Evolutionary conservation across 2,888 invertebrate species (phyloP), one percentile per base, ranked within the genome.

Genomic region (Xanthia togata): DNA sequence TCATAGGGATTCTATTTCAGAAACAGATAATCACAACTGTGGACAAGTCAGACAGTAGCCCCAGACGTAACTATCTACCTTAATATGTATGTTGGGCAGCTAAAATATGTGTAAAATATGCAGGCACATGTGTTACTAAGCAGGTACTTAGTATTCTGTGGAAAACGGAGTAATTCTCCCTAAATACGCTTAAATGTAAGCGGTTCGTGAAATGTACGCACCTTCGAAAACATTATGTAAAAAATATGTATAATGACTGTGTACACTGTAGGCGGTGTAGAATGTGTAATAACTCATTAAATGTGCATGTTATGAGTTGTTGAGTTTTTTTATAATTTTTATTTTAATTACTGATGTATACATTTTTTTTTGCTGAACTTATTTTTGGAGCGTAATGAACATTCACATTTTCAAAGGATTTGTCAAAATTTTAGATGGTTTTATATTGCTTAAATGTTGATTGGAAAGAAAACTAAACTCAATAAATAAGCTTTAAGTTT

Each of bases 61-160:
- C 38, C 38, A 14, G n/a, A 35, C 38, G n/a, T 50, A 38, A 47
- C 31, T 47, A 44, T 60, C 17, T 14, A 31, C 63, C 31, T 57
- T 41, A 35, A 53, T 31, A 31, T 17, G 41, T 50, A 70, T 68
- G 67, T 50, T 44, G 62, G 50, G 20, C 50, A 79, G 35, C 60
- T 72, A 9, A 57, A 65, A 55, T 57, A 23, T 55, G 26, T 35
- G 47, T 77, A 38, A 77, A 70, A 77, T 82, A 82, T 82, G 73
- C 73, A 70, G 55, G 44, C 44, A 44, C 63, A 64, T 65, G 60
- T 31, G 14, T 59, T 55, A 55, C 60, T 12, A 38, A 67, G 6
- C 41, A 76, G 47, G 59, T 63, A 23, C 63, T 82, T 60, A 73
- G 68, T 78, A 69, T 73, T 73, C 78, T n/a, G 62, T 47, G 70